Evolutionary conservation across 37 sponge, comb jelly and placozoan genomes (phyloP).

Genomic region (Chondrosia reniformis): DNA sequence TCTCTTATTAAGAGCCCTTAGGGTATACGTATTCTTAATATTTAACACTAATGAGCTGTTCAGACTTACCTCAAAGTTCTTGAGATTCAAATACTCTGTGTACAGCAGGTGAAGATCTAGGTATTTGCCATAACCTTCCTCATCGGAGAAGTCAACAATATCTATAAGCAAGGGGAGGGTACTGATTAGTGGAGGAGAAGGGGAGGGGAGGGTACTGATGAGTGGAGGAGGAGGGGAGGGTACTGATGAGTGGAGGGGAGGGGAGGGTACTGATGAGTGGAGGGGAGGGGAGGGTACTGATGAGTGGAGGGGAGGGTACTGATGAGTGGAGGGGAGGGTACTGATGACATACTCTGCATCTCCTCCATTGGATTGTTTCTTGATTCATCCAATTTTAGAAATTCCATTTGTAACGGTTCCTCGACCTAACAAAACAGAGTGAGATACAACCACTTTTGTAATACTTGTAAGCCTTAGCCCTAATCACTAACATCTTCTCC

Average conservation of each 20-base stretch:
- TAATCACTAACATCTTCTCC: too few relatives aligned
- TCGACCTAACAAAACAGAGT: constrained; percentile 33
- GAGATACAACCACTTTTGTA: too few relatives aligned
- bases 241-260: not conserved
- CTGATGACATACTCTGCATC: constrained; percentile 64
- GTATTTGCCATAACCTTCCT: constrained; percentile 95
- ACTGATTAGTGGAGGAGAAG: not conserved
- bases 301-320: not conserved
- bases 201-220: not conserved
- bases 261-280: not conserved
- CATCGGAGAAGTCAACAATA: constrained; percentile 92
- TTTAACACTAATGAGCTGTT: too few relatives aligned
- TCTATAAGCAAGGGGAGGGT: constrained; percentile 27
- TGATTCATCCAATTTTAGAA: constrained; percentile 65
- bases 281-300: not conserved
- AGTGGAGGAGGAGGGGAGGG: constrained; percentile 1
- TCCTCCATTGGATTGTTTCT: constrained; percentile 67
- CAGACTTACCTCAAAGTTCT: constrained; percentile 57
- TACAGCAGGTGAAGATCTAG: constrained; percentile 85
- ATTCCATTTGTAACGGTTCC: constrained; percentile 88
- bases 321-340: not conserved
- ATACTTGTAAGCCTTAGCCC: too few relatives aligned
- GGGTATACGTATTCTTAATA: too few relatives aligned
- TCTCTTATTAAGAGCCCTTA: too few relatives aligned
- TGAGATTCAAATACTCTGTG: constrained; percentile 75